Conservation (phyloP, 2,888 invertebrate genomes). For the Dolichomitus sp. region DNA sequence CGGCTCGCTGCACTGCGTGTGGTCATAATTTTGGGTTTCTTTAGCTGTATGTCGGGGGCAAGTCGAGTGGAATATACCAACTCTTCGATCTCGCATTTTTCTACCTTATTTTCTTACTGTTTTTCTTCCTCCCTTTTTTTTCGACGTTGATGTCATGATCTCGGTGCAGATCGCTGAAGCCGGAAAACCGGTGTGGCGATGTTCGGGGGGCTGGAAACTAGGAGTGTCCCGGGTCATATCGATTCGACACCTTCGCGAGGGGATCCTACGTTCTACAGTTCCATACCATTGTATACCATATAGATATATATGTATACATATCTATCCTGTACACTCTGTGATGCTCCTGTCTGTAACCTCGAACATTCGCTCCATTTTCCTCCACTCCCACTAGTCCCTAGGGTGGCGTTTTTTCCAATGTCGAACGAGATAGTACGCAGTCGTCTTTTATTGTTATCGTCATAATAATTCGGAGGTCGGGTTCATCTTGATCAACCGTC, state of each 20-base stretch:
- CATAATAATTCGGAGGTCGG: slow-evolving; percentile 50
- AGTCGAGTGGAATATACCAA: slow-evolving; percentile 19
- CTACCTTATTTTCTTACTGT: background rate
- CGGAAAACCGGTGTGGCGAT: slow-evolving; percentile 7
- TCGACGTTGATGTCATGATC: background rate
- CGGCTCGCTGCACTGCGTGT: slow-evolving; percentile 12
- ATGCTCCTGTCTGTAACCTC: slow-evolving; percentile 25
- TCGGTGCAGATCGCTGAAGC: slow-evolving; percentile 35
- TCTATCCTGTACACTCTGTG: background rate
- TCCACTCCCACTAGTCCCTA: slow-evolving; percentile 9
- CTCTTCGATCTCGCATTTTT: slow-evolving; percentile 32
- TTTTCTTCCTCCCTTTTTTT: background rate
- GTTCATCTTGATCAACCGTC: slow-evolving; percentile 53
- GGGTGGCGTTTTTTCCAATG: slow-evolving; percentile 52
- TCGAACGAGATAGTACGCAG: slow-evolving; percentile 42
- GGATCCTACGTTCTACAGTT: slow-evolving; percentile 22
- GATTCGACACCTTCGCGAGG: slow-evolving; percentile 64
- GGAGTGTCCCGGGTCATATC: slow-evolving; percentile 58
- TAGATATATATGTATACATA: background rate
- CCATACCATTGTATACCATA: background rate
- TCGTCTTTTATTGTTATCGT: slow-evolving; percentile 45
- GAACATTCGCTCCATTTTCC: background rate
- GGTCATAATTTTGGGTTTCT: slow-evolving; percentile 37
- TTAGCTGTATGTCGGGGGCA: slow-evolving; percentile 2
- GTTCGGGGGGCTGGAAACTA: slow-evolving; percentile 38